Percentiles rank a stretch among this genome's conserved stretches.
Conservation (phyloP, 2,797 vertebrate genomes). For the Dendrocincla tyrannina region DNA sequence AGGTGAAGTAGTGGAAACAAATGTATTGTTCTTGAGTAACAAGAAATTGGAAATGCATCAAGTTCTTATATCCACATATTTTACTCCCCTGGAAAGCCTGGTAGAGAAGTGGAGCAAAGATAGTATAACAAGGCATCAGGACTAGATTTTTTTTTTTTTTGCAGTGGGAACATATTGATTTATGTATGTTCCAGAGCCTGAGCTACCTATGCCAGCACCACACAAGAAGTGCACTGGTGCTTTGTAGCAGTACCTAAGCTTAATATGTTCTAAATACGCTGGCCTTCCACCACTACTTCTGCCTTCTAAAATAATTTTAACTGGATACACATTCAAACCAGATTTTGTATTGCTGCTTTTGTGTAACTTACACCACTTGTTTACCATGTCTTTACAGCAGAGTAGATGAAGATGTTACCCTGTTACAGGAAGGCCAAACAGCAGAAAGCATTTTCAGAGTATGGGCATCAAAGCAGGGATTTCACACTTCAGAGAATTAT, state of each 20-base stretch:
- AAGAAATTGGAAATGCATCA: not conserved
- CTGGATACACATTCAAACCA: not conserved
- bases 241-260: not conserved
- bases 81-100: not conserved
- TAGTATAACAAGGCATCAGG: rapidly evolving
- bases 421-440: not conserved
- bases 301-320: not conserved
- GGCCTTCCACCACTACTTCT: not conserved
- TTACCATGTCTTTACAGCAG: not conserved
- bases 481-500: not conserved
- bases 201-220: not conserved
- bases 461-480: not conserved
- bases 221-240: not conserved
- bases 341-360: not conserved
- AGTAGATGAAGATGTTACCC: not conserved
- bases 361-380: not conserved
- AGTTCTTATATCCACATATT: not conserved
- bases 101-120: not conserved
- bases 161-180: not conserved
- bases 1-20: not conserved
- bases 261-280: not conserved
- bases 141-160: not conserved
- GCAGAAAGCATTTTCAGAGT: not conserved
- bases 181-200: not conserved
- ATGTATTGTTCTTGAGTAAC: not conserved